Base-by-base conservation (phyloP, 2,113 vertebrate genomes). In the Brachyhypopomus occidentalis region DNA sequence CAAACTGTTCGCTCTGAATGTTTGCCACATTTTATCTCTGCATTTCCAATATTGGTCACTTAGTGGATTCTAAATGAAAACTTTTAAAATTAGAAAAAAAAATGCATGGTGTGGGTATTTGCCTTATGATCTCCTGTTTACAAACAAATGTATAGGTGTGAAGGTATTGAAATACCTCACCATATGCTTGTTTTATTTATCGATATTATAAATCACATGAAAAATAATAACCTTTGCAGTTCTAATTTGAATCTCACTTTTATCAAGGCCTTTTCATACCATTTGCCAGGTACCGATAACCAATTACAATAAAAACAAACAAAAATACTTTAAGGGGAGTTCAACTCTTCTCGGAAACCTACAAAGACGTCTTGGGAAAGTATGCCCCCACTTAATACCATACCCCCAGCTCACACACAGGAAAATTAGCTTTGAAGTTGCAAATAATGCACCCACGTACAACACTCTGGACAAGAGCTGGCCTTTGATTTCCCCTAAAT, bases 401-500 rank as follows among this genome's bases (percentile, higher is more conserved):
- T 80, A n/a, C 78, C 71, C 72, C 66, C 72, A 22, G 58, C 72
- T 72, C 66, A 67, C 66, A 67, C 56, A 85, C 62, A 66, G 80
- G 72, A 85, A 85, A 83, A 85, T 82, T 82, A 85, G 45, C 84
- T 79, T 83, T 83, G 67, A 80, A 73, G 67, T 55, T 36, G 34
- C 22, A 60, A 80, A 83, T 77, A 82, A 79, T 73, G 83, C 84
- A 77, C 84, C 84, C 73, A 85, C 84, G 25, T 76, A 38, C 22
- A 48, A 67, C 23, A 60, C 41, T 79, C 58, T 85, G 84, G 84
- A 85, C 84, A 85, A 82, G 52, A 82, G 82, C 72, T 76, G 62
- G 77, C 62, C 64, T 82, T 70, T 74, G 38, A 22, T 77, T 85
- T 85, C 90, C 89, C 80, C 87, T 83, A 85, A 90, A 89, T 88